Conservation (phyloP, 2,113 vertebrate genomes). For the Alexandromys fortis region DNA sequence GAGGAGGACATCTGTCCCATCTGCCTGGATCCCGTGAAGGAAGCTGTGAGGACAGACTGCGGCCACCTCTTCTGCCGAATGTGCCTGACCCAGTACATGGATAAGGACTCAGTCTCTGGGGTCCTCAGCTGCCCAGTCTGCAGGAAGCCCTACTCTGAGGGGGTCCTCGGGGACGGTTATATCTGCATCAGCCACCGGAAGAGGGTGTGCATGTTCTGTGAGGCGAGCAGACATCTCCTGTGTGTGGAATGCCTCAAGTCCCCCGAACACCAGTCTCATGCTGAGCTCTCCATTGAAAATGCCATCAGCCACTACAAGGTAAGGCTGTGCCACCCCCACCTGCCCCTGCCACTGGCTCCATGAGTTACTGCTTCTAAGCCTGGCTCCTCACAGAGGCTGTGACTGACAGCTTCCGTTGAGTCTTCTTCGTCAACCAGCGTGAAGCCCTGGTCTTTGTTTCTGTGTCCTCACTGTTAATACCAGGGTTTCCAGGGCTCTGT, state of each 20-base stretch:
- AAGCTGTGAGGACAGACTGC: not conserved
- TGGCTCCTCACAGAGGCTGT: not conserved
- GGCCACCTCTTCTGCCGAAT: constrained; percentile 50
- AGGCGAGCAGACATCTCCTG: constrained; percentile 40
- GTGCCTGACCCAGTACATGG: constrained; percentile 46
- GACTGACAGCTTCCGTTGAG: not conserved
- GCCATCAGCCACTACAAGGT: constrained; percentile 73
- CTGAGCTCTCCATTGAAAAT: not conserved
- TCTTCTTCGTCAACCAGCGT: not conserved
- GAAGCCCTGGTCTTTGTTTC: not conserved
- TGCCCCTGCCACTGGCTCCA: not conserved
- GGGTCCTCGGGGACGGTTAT: constrained; percentile 31
- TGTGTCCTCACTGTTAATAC: not conserved
- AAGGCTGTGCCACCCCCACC: accelerated
- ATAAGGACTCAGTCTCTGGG: not conserved
- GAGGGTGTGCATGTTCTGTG: constrained; percentile 50
- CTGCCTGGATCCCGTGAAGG: constrained; percentile 46
- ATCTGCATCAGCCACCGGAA: constrained; percentile 55
- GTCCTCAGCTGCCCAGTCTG: constrained; percentile 59
- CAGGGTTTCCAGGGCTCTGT: not conserved
- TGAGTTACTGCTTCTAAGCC: not conserved
- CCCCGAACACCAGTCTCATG: constrained; percentile 32
- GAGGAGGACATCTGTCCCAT: constrained; percentile 31
- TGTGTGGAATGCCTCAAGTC: constrained; percentile 24
- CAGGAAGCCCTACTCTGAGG: constrained; percentile 55